Percentiles rank a stretch among this genome's conserved stretches.
phyloP scores from a whole-genome alignment of 2,888 invertebrate genomes.

The Ptychoptera albimana region DNA sequence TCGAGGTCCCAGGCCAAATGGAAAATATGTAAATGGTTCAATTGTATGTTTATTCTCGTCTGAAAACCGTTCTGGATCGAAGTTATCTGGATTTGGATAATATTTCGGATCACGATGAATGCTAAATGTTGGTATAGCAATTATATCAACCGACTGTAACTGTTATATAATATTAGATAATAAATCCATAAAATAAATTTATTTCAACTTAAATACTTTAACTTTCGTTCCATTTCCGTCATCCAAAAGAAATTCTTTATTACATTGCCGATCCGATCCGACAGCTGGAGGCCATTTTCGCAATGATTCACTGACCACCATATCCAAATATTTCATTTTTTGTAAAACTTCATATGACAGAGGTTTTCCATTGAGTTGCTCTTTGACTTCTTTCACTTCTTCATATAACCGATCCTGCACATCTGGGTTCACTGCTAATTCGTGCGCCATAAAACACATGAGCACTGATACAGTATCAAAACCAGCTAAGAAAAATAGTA shows the following conservation, averaged over 20 bases:
- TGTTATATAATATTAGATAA: too few species aligned
- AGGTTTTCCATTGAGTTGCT: conserved; percentile 28
- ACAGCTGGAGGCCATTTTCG: conserved; percentile 35
- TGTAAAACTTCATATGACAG: conserved; percentile 38
- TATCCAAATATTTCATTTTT: conserved; percentile 42
- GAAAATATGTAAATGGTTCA: conserved; percentile 31
- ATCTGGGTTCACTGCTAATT: conserved; percentile 40
- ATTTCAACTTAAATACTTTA: conserved; percentile 10
- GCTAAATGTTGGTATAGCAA: conserved; percentile 20
- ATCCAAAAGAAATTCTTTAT: conserved; percentile 32
- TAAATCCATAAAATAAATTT: too few species aligned
- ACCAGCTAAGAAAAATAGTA: conserved; percentile 39
- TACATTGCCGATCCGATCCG: conserved; percentile 34
- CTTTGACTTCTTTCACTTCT: conserved; percentile 36
- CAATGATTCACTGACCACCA: conserved; percentile 34
- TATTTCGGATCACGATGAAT: conserved; percentile 29
- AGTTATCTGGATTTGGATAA: conserved; percentile 21
- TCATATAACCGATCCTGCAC: conserved; percentile 37
- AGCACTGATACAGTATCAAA: conserved; percentile 32
- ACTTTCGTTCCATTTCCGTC: conserved; percentile 16
- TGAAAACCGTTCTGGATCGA: conserved; percentile 40
- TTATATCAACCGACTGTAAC: conserved; percentile 4
- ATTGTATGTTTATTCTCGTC: conserved; percentile 34
- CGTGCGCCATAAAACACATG: conserved; percentile 37
- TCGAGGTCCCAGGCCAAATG: conserved; percentile 42